These are phyloP conservation scores for Neosilurus hyrtlii DNA, from an alignment of 2,797 vertebrate species.

Conservation along the genomic window DNA sequence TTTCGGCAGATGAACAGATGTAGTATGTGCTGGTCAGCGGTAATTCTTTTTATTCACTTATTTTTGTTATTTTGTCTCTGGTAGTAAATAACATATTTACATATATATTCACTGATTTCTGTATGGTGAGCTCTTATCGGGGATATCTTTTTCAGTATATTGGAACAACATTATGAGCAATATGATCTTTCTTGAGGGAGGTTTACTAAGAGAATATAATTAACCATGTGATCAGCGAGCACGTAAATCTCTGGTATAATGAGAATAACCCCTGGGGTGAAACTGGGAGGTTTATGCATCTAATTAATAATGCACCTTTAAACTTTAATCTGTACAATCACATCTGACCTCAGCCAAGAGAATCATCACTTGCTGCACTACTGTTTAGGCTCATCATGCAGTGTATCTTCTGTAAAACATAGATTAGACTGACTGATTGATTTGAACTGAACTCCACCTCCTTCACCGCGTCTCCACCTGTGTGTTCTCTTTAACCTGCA, in stretches of 20 bases:
- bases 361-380: constrained; percentile 11
- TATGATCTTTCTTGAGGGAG: neutral
- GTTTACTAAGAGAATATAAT: neutral
- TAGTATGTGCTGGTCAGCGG: constrained; percentile 57
- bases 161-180: neutral
- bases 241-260: neutral
- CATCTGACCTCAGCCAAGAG: constrained; percentile 28
- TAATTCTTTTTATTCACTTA: constrained; percentile 40
- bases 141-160: neutral
- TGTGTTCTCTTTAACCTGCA: neutral
- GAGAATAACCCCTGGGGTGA: constrained; percentile 29
- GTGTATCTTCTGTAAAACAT: neutral
- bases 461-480: neutral
- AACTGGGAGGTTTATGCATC: constrained; percentile 41
- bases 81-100: neutral
- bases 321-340: constrained; percentile 23
- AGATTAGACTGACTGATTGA: neutral
- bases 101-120: neutral
- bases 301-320: constrained; percentile 42
- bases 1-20: constrained; percentile 59
- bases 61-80: constrained; percentile 8
- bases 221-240: neutral
- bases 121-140: neutral
- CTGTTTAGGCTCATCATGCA: neutral
- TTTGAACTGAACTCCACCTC: neutral